Evolutionary conservation across 1,140 invertebrate species (phyloP), one percentile per base, ranked within the genome.

Genomic region (Panagrolaimus sp.): DNA sequence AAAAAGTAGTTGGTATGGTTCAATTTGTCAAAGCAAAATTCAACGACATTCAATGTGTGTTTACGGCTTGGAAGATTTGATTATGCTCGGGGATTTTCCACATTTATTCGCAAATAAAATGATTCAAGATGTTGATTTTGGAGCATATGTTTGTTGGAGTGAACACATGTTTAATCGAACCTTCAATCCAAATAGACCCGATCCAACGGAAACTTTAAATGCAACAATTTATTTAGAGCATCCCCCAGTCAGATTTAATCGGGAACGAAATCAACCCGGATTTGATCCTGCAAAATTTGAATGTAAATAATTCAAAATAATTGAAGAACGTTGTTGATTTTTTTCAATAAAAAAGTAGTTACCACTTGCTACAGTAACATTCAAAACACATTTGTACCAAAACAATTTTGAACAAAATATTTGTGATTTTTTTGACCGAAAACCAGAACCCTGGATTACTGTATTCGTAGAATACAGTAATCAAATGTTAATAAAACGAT

Each of bases 121-220:
- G 70, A 55, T 71, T 43, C 70, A 55, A 17, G 26, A 43, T 12
- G 32, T 28, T 14, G 70, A 71, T 43, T 71, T 71, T 58, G 47
- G 70, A 17, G 70, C 70, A 1, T 32, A 63, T 17, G 70, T 58
- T 17, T 71, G 70, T 38, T 71, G 68, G 70, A 58, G 43, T n/a
- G 72, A 73, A 47, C 38, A 58, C 28, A 74, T 72, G 48, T 71
- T 71, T 26, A 71, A 71, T 38, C 70, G 70, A 45, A 71, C 52
- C 21, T 38, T 45, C 32, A 6, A 28, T 58, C 1, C 17, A 1
- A 24, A 58, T 58, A 21, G 52, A 8, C 28, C 17, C 1, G 10
- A 12, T 12, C 52, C 52, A 28, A 58, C 3, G 28, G 52, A 58
- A 8, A 26, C 28, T 17, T 28, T 58, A 2, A 58, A 58, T 2